Evolutionary conservation across 2,797 vertebrate genomes (phyloP).

Genomic region (Siniperca scherzeri): DNA sequence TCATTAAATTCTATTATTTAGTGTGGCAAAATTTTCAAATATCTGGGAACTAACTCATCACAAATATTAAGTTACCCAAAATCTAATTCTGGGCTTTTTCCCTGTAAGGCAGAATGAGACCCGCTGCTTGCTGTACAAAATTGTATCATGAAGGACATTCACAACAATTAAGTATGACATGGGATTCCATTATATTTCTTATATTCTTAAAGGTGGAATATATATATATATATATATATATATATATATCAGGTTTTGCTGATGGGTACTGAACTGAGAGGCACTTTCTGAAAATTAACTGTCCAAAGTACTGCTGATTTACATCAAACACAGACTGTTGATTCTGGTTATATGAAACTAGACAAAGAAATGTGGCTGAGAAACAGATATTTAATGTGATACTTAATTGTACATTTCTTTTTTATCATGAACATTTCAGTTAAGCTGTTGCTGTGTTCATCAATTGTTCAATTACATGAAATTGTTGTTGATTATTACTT

Average conservation of each 20-base stretch:
- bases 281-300: not conserved
- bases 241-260: constrained; percentile 11
- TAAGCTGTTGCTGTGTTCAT: not conserved
- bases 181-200: constrained; percentile 28
- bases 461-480: not conserved
- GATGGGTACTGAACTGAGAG: not conserved
- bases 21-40: constrained; percentile 35
- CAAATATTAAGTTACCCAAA: constrained; percentile 44
- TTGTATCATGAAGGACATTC: constrained; percentile 19
- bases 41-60: constrained; percentile 24
- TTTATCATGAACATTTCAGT: not conserved
- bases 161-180: constrained; percentile 15
- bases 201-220: not conserved
- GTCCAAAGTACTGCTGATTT: not conserved
- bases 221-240: not conserved
- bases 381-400: not conserved
- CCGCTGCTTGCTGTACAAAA: constrained; percentile 11
- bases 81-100: constrained; percentile 34
- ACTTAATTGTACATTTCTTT: not conserved
- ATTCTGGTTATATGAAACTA: not conserved
- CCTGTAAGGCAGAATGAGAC: constrained; percentile 22
- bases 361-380: not conserved
- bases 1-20: constrained; percentile 41
- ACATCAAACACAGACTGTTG: not conserved
- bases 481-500: constrained; percentile 3